phyloP scores from a whole-genome alignment of 1,140 invertebrate species.

The Diorhabda carinulata region DNA sequence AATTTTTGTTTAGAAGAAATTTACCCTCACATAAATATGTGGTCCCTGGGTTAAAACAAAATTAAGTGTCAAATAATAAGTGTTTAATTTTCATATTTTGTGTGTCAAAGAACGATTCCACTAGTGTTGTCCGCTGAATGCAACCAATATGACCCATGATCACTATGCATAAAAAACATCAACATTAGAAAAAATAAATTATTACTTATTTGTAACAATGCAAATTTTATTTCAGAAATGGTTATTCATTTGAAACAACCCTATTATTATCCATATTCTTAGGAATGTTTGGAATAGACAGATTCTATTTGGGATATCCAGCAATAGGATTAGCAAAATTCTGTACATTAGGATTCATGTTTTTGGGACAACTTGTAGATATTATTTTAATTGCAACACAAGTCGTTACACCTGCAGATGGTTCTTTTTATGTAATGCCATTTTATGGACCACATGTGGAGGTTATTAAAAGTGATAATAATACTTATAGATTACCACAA shows the following conservation, averaged over 20 bases:
- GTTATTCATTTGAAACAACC: constrained; percentile 88
- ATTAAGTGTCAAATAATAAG: no score
- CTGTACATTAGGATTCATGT: constrained; percentile 93
- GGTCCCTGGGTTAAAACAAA: no score
- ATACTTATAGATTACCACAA: constrained; percentile 77
- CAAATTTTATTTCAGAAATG: constrained; percentile 66
- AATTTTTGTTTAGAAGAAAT: no score
- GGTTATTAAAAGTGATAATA: constrained; percentile 79
- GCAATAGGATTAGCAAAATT: constrained; percentile 92
- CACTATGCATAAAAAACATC: no score
- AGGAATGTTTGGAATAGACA: constrained; percentile 95
- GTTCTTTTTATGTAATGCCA: constrained; percentile 91
- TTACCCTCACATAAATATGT: no score
- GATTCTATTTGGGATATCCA: constrained; percentile 96
- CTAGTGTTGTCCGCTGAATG: no score
- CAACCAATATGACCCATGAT: no score
- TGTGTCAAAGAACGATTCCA: no score
- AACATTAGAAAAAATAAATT: no score
- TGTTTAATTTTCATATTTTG: no score
- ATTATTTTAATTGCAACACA: constrained; percentile 91
- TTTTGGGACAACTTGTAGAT: constrained; percentile 92
- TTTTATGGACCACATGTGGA: constrained; percentile 86
- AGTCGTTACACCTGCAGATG: constrained; percentile 90
- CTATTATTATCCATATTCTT: constrained; percentile 90
- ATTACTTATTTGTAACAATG: no score